Evolutionary conservation across 2,888 invertebrate species (phyloP), one percentile per base, ranked within the genome.

Genomic region (Amiota mariae): DNA sequence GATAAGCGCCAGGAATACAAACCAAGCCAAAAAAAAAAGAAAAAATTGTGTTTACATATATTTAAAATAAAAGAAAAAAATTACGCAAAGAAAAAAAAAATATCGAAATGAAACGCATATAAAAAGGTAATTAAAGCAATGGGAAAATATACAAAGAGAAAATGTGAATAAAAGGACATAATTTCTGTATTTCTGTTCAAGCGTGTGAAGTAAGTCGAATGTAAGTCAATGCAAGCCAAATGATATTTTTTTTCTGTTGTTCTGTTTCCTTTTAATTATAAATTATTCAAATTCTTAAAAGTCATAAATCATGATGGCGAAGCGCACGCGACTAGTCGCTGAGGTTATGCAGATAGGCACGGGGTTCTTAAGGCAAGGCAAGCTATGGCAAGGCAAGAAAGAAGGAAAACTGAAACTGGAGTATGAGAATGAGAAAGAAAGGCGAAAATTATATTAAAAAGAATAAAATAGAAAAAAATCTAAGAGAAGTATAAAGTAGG

Each of bases 281-380:
- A 85, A 87, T 87, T 85, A 87, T 85, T 85, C 86, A 86, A 85
- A 85, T 87, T 85, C 75, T 80, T 76, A 79, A 82, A 81, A 20
- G 59, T 73, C 87, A 85, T 85, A 85, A 85, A 87, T 87, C 87
- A 87, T 84, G 78, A 59, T 36, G 36, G 70, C 78, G 54, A n/a
- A 74, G 71, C 73, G 78, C 74, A 73, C 51, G 77, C 72, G 75
- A 81, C 87, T 36, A 82, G 82, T 78, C 82, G 80, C 79, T 78
- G 72, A 64, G 76, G 10, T 76, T 79, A 75, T 74, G 74, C 54
- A 54, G 75, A 78, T 75, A 71, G 76, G 72, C 75, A 81, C 79
- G 12, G 54, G n/a, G 54, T 54, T 54, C 54, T n/a, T 12, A 2
- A n/a, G 8, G 6, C 12, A 54, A 4, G 54, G 24, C 24, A 24